A percentile compares a stretch with the other conserved stretches of the same genome.
Evolutionary conservation across 2,113 vertebrate species (phyloP).

Genomic region (Hydrochoerus hydrochaeris): DNA sequence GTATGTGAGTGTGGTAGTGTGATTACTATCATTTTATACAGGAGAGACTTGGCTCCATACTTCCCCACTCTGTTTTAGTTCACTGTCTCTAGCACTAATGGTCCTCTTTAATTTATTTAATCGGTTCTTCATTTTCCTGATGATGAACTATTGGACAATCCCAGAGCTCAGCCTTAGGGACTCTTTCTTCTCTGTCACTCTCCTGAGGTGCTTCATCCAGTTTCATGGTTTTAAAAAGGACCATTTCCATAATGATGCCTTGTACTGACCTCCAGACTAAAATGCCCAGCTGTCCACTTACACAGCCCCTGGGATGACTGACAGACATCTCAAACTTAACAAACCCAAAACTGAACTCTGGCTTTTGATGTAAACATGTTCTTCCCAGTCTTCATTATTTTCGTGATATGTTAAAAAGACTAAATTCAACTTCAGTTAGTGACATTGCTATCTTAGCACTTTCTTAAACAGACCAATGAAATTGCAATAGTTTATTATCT

Average conservation of each 20-base stretch:
- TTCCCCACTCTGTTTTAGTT: not conserved
- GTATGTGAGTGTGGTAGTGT: no score
- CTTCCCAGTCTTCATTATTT: not conserved
- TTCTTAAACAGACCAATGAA: not conserved
- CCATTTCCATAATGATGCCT: not conserved
- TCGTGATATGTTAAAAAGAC: constrained; percentile 5
- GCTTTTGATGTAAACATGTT: not conserved
- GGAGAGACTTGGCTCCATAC: not conserved
- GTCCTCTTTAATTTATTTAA: not conserved
- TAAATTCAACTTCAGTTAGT: constrained; percentile 34
- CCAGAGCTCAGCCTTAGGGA: not conserved
- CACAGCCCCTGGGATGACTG: not conserved
- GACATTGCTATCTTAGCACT: not conserved
- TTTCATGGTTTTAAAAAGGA: not conserved
- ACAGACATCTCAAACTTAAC: not conserved
- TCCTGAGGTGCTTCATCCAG: not conserved
- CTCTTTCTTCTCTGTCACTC: not conserved
- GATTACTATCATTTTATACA: not conserved
- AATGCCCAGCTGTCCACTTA: not conserved
- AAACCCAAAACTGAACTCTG: not conserved
- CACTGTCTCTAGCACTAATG: not conserved
- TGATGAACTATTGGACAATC: not conserved
- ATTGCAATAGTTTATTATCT: constrained; percentile 16
- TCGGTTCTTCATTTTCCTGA: not conserved
- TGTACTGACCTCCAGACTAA: not conserved